A percentile compares a stretch with the other conserved stretches of the same genome.
phyloP scores from a whole-genome alignment of 2,113 vertebrate genomes.

The Clarias gariepinus region DNA sequence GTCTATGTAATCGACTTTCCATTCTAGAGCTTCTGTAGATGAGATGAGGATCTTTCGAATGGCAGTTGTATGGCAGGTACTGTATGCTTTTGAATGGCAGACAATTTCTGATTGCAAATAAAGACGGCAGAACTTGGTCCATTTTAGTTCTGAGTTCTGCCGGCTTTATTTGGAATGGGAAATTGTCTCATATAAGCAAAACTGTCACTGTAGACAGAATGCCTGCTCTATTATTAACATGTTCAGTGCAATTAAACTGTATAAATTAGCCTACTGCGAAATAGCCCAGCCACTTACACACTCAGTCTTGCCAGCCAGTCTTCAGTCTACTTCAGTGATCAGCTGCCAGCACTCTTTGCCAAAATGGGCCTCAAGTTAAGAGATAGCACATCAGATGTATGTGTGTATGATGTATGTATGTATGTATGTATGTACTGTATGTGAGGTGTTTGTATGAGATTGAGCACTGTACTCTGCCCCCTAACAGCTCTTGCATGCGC shows the following conservation, averaged over 20 bases:
- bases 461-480: background rate
- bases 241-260: background rate
- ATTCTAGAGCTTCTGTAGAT: background rate
- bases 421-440: background rate
- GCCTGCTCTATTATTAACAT: slow-evolving; percentile 4
- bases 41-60: background rate
- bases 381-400: background rate
- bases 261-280: background rate
- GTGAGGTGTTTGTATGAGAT: background rate
- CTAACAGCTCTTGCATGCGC: background rate
- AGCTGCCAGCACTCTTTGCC: background rate
- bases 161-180: background rate
- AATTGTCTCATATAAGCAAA: background rate
- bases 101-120: no score
- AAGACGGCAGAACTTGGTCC: no score
- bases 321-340: background rate
- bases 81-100: no score
- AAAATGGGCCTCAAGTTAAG: background rate
- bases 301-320: background rate
- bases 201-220: background rate
- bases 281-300: background rate
- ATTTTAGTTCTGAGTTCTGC: no score
- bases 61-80: no score
- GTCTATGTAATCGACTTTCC: background rate
- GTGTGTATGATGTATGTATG: background rate